Evolutionary conservation across 2,888 invertebrate species (phyloP), one percentile per base, ranked within the genome.

Genomic region (Microctonus aethiopoides): DNA sequence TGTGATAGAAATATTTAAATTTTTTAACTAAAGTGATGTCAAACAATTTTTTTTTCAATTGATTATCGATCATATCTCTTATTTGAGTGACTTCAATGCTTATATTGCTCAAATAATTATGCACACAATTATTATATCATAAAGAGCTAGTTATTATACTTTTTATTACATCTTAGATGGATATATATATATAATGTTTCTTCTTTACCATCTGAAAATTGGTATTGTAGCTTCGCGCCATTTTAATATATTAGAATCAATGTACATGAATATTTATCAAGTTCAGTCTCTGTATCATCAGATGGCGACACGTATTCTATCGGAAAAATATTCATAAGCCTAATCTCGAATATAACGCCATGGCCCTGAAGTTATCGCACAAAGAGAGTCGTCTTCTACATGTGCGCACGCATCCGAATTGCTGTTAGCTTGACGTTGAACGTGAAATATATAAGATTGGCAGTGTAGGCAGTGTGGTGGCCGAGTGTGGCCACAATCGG

Each of bases 391-490:
- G 34, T 16, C n/a, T 29, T 16, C n/a, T 29, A 24, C 57, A 68
- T 70, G 62, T 73, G 72, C 72, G 74, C 73, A 71, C 73, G 67
- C 71, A 74, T 60, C 65, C 67, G 29, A 52, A 26, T 24, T 46
- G 52, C 63, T 64, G 62, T 62, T 29, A 61, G 65, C 52, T 68
- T 59, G 62, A 70, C 63, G 70, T 71, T 26, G 56, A 72, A 68
- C 67, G 73, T 75, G 59, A 76, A 77, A 77, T 75, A 74, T n/a
- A 16, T 46, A 9, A 76, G 73, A 75, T 75, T 72, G 76, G 69
- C 77, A 79, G 81, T 79, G 75, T 76, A 77, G 77, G 77, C 75
- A 76, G 77, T 78, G 78, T 77, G 74, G 78, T 76, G 78, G 77
- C 74, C 78, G 80, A 79, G 79, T 77, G 76, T 78, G 77, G 79